phyloP scores from a whole-genome alignment of 2,888 invertebrate genomes.

The Drosophila trichaetosa region DNA sequence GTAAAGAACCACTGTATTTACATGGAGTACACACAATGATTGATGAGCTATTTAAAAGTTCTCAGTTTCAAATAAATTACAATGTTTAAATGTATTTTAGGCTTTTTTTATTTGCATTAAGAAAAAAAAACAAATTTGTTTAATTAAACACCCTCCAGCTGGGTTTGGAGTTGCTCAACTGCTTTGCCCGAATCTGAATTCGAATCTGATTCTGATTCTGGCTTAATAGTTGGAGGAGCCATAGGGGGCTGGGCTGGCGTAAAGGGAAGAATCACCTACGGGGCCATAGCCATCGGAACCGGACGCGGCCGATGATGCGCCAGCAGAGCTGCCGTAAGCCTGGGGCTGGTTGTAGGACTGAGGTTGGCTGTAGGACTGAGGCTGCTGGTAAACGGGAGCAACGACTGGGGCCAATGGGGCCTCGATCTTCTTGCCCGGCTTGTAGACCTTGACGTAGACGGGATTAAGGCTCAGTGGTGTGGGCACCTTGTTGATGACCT shows the following conservation, averaged over 20 bases:
- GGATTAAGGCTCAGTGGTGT: slow-evolving; percentile 83
- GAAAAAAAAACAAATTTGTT: slow-evolving; percentile 60
- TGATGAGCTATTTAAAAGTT: background rate
- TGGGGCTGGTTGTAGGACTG: slow-evolving; percentile 50
- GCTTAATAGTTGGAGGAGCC: slow-evolving; percentile 64
- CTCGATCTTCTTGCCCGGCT: slow-evolving; percentile 83
- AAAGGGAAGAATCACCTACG: slow-evolving; percentile 58
- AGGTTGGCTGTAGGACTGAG: slow-evolving; percentile 43
- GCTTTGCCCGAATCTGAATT: slow-evolving; percentile 1
- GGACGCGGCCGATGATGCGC: slow-evolving; percentile 40
- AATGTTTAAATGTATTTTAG: slow-evolving; percentile 29
- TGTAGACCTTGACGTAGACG: slow-evolving; percentile 84
- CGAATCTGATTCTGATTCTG: background rate
- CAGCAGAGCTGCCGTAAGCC: slow-evolving; percentile 38
- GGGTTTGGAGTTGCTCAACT: slow-evolving; percentile 22
- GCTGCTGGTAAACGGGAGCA: slow-evolving; percentile 69
- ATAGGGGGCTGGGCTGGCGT: slow-evolving; percentile 67
- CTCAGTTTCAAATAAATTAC: background rate
- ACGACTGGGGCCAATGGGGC: slow-evolving; percentile 75
- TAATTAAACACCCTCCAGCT: slow-evolving; percentile 47
- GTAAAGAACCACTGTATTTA: background rate
- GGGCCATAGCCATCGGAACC: slow-evolving; percentile 62
- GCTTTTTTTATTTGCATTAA: slow-evolving; percentile 63
- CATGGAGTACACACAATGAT: background rate
- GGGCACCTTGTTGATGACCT: slow-evolving; percentile 83